Evolutionary conservation across 2,888 invertebrate genomes (phyloP).

Genomic region (Glaucopsyche alexis): DNA sequence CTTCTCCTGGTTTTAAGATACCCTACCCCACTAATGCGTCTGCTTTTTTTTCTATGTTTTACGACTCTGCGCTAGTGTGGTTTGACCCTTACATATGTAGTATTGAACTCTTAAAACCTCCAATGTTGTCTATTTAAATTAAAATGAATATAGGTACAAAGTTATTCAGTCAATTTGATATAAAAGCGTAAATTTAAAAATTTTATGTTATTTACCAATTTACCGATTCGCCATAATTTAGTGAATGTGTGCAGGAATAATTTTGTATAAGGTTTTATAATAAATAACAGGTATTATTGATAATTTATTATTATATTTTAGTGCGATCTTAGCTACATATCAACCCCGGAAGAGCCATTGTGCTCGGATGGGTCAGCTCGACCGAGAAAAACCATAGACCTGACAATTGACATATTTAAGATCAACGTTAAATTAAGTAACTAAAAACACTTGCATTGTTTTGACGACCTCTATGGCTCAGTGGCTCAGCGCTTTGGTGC

Average conservation of each 20-base stretch:
- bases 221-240: background rate
- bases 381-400: background rate
- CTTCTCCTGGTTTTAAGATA: no score
- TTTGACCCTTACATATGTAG: background rate
- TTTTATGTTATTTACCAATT: background rate
- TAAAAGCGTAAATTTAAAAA: background rate
- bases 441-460: no score
- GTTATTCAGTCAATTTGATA: background rate
- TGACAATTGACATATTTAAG: no score
- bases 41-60: background rate
- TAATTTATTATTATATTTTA: background rate
- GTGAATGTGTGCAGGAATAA: background rate
- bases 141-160: background rate
- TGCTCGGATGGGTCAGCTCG: background rate
- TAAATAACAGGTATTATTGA: background rate
- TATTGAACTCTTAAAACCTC: background rate
- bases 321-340: background rate
- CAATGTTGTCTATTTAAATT: background rate
- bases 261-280: background rate
- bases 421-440: no score
- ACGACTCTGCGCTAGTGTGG: background rate
- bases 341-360: background rate
- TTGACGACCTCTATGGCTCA: no score
- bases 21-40: no score
- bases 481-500: no score